Conservation (phyloP, 1,140 invertebrate genomes). For the Lasioglossum baleicum region DNA sequence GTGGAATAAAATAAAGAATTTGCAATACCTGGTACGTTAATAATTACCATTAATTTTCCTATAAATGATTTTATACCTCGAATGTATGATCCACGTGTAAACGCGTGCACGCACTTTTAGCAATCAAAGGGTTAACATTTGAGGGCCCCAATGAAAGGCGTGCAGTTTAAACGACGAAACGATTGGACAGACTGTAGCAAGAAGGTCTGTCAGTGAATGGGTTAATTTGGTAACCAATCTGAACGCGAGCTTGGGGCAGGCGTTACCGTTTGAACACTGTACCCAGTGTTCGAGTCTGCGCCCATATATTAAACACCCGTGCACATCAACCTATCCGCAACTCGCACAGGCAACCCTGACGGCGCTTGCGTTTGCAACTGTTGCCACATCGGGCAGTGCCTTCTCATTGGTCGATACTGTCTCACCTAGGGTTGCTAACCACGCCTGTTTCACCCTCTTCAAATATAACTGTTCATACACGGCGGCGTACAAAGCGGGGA, state of each 20-base stretch:
- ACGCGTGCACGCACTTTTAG: no score
- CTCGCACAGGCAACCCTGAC: slow-evolving; percentile 42
- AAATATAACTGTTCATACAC: background rate
- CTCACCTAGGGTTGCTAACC: slow-evolving; percentile 55
- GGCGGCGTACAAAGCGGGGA: background rate
- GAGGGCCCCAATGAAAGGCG: background rate
- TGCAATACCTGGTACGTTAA: no score
- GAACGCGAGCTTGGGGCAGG: slow-evolving; percentile 6
- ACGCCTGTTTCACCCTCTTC: slow-evolving; percentile 62
- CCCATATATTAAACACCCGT: slow-evolving; percentile 39
- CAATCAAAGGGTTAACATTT: background rate
- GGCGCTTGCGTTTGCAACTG: slow-evolving; percentile 74
- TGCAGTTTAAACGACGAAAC: background rate
- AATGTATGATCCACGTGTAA: no score
- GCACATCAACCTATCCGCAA: slow-evolving; percentile 50
- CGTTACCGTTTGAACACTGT: slow-evolving; percentile 27
- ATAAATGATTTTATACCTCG: no score
- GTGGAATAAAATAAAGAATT: no score
- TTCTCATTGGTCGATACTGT: slow-evolving; percentile 62
- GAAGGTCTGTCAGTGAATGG: background rate
- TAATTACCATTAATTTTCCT: no score
- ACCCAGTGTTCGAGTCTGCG: slow-evolving; percentile 50
- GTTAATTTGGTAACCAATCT: slow-evolving; percentile 33
- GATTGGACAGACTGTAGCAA: background rate
- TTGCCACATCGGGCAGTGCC: slow-evolving; percentile 54